Evolutionary conservation across 2,797 vertebrate genomes (phyloP).

Genomic region (Coregonus suidteri): DNA sequence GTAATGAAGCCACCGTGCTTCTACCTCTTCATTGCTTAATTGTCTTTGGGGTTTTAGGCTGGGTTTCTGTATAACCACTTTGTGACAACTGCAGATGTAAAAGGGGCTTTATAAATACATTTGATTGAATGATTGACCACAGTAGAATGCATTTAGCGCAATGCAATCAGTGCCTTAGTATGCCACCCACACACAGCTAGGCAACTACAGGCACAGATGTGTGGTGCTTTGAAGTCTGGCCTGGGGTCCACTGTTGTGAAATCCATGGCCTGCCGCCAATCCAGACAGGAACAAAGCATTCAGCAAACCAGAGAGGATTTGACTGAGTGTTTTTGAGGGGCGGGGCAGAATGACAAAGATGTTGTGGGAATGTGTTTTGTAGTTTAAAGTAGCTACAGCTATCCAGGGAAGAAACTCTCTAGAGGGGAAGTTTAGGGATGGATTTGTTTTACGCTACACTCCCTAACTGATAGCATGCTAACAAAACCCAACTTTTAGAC

Average conservation of each 20-base stretch:
- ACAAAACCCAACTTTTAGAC: background rate
- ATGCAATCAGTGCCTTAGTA: background rate
- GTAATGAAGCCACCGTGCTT: background rate
- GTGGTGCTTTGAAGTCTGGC: conserved; percentile 19
- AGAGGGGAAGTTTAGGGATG: conserved; percentile 11
- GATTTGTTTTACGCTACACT: background rate
- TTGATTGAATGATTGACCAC: too few species aligned
- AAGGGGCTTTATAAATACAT: too few species aligned
- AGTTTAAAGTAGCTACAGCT: conserved; percentile 9
- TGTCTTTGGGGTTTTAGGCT: too few species aligned
- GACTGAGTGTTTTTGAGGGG: too few species aligned
- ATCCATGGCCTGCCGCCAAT: background rate
- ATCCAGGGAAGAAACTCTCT: conserved; percentile 7
- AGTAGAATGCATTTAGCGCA: background rate
- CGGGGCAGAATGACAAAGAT: background rate
- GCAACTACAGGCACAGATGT: conserved; percentile 17
- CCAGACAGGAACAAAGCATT: conserved; percentile 18
- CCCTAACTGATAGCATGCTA: background rate
- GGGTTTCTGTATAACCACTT: too few species aligned
- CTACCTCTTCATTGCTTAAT: too few species aligned
- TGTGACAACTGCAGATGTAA: too few species aligned
- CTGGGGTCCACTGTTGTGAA: conserved; percentile 9
- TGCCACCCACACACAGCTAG: conserved; percentile 12
- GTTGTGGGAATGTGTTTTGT: background rate
- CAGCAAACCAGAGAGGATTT: background rate